Percentiles rank a stretch among this genome's conserved stretches.
These are phyloP conservation scores for Pyralis farinalis DNA, from an alignment of 2,888 invertebrate species.

Conservation along the genomic window DNA sequence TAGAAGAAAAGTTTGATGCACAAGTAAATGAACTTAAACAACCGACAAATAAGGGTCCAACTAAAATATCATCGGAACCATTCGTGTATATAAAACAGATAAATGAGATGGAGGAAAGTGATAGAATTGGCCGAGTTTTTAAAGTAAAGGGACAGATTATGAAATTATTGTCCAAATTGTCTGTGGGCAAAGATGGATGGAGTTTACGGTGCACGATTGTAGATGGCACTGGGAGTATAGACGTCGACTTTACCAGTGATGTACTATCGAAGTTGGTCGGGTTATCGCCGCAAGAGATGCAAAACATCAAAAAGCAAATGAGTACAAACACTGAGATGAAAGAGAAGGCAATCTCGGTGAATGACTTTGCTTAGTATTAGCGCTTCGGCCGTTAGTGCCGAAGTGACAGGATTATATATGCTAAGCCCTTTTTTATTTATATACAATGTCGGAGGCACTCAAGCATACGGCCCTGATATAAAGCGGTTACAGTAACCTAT, in stretches of 20 bases:
- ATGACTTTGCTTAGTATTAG: no score
- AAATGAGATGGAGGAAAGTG: constrained; percentile 41
- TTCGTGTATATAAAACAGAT: constrained; percentile 72
- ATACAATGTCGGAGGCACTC: no score
- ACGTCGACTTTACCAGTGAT: constrained; percentile 78
- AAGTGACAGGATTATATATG: no score
- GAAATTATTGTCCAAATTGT: constrained; percentile 76
- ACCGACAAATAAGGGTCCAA: constrained; percentile 23
- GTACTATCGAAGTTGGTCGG: constrained; percentile 76
- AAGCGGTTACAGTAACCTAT: no score
- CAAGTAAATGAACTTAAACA: constrained; percentile 19
- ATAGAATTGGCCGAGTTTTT: constrained; percentile 61
- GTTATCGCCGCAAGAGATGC: constrained; percentile 67
- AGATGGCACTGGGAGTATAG: constrained; percentile 78
- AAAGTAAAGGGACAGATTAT: constrained; percentile 81
- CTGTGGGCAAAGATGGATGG: constrained; percentile 75
- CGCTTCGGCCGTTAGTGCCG: no score
- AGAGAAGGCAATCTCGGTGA: constrained; percentile 51
- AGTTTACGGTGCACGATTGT: constrained; percentile 77
- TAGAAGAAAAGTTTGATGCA: constrained; percentile 51
- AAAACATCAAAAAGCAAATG: constrained; percentile 58
- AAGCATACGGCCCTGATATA: no score
- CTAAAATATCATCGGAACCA: constrained; percentile 44
- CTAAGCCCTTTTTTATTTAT: no score
- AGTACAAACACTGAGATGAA: constrained; percentile 51